Evolutionary conservation across 2,113 vertebrate genomes (phyloP).

Genomic region (Suncus etruscus): DNA sequence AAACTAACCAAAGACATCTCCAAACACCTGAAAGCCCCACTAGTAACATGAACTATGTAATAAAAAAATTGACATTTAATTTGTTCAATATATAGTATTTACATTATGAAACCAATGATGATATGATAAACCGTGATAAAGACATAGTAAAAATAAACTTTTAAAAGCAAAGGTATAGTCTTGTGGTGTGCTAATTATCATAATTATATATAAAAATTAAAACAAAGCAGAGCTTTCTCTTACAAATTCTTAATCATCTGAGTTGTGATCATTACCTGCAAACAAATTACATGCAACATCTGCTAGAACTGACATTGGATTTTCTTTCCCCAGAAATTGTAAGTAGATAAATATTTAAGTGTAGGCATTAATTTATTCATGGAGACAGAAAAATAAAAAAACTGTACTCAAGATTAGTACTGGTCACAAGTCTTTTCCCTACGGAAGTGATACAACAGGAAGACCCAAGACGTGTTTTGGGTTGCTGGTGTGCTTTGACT

Average conservation of each 20-base stretch:
- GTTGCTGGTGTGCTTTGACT: conserved; percentile 76
- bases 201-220: conserved; percentile 88
- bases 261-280: too few species aligned
- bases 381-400: conserved; percentile 76
- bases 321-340: too few species aligned
- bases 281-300: too few species aligned
- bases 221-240: conserved; percentile 85
- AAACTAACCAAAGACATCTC: conserved; percentile 85
- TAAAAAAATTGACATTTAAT: conserved; percentile 83
- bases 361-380: too few species aligned
- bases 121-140: conserved; percentile 87
- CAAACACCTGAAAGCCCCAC: conserved; percentile 88
- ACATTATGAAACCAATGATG: conserved; percentile 85
- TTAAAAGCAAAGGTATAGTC: too few species aligned
- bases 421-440: conserved; percentile 85
- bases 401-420: conserved; percentile 84
- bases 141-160: too few species aligned
- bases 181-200: conserved; percentile 87
- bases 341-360: too few species aligned
- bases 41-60: conserved; percentile 84
- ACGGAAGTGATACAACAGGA: conserved; percentile 53
- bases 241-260: conserved; percentile 86
- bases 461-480: conserved; percentile 52
- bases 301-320: too few species aligned
- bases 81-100: conserved; percentile 88